Evolutionary conservation across 2,888 invertebrate species (phyloP), one percentile per base, ranked within the genome.

Genomic region (Petrolisthes cinctipes): DNA sequence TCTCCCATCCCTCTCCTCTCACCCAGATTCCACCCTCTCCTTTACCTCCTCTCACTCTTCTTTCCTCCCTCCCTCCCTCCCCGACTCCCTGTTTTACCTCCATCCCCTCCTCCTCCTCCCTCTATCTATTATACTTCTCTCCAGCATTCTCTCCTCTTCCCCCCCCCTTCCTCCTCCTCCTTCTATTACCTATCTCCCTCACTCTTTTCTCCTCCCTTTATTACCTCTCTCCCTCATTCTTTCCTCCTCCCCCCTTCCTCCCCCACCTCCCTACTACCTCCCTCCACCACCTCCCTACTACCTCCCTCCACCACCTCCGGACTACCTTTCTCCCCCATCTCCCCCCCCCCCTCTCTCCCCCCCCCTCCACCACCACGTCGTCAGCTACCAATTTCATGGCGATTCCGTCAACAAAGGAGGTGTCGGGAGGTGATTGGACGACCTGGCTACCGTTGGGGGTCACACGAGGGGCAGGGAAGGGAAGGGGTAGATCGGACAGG

Each of bases 371-470:
- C 11, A n/a, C 61, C 23, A 56, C 61, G 9, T 20, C 80, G 53
- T 80, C 71, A 7, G 57, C 68, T 81, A 81, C 81, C 85, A 85
- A 81, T 85, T 85, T 85, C 81, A 85, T 56, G 80, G 51, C 71
- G 81, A 86, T 86, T 86, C 85, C 37, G 57, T 75, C 11, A 57
- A 86, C 85, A 86, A 86, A 78, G 75, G 81, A 73, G n/a, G 37
- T 61, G 75, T 56, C 81, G 68, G 57, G 75, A 75, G 57, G 57
- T 56, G 75, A 14, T n/a, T n/a, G n/a, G n/a, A n/a, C n/a, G n/a
- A n/a, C n/a, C n/a, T n/a, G n/a, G n/a, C n/a, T n/a, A n/a, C n/a
- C n/a, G 68, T n/a, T 17, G 5, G n/a, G 68, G 68, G 17, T 68
- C 17, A 5, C n/a, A 68, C 14, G n/a, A 68, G 68, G n/a, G 68